phyloP scores from a whole-genome alignment of 1,140 invertebrate genomes.

The Drosophila auraria region DNA sequence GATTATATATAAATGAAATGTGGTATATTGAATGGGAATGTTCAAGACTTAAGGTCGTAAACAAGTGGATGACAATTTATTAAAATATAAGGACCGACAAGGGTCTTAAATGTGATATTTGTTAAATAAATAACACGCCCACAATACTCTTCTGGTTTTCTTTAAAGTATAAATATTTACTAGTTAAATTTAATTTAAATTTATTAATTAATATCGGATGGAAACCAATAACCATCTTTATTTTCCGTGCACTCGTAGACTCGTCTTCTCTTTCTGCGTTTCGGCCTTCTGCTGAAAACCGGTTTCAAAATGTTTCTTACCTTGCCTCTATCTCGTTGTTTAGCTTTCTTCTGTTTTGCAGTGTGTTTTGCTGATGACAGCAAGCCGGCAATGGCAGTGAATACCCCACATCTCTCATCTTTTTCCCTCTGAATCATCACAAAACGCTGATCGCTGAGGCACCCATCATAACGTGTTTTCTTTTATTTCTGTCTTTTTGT shows the following conservation, averaged over 20 bases:
- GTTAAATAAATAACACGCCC: no score
- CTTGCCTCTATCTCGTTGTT: conserved; percentile 64
- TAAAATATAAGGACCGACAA: no score
- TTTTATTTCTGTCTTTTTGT: background rate
- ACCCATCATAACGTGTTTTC: conserved; percentile 27
- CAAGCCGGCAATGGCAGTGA: conserved; percentile 49
- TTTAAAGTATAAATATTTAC: background rate
- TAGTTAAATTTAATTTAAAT: background rate
- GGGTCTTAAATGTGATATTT: no score
- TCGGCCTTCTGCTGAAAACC: conserved; percentile 76
- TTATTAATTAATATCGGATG: background rate
- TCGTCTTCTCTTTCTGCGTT: conserved; percentile 38
- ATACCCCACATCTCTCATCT: conserved; percentile 12
- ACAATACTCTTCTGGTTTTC: no score
- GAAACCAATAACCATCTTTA: background rate
- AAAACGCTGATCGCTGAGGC: conserved; percentile 26
- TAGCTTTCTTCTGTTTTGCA: conserved; percentile 78
- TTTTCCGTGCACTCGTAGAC: conserved; percentile 24
- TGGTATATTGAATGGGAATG: no score
- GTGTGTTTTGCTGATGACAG: conserved; percentile 73
- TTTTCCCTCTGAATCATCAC: conserved; percentile 60
- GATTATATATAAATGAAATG: no score
- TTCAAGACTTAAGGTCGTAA: no score
- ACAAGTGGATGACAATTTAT: no score
- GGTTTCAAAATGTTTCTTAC: conserved; percentile 74